phyloP scores from a whole-genome alignment of 2,797 vertebrate species.

The Cynodonichthys magdalenae region DNA sequence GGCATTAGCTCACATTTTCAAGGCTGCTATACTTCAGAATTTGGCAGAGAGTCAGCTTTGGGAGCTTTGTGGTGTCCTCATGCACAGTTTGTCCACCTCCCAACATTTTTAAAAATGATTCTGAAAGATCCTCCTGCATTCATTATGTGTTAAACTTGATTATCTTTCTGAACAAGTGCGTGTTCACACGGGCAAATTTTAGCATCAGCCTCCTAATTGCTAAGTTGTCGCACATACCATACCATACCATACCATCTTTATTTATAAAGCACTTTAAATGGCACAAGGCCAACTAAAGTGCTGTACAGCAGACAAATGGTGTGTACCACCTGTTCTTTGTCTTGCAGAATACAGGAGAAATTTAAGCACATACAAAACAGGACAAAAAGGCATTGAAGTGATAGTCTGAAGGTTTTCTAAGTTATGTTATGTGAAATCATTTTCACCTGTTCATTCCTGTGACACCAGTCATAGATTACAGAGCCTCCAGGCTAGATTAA shows the following conservation, averaged over 20 bases:
- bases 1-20: slow-evolving; percentile 32
- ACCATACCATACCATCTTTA: too few species aligned
- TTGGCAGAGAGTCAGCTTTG: slow-evolving; percentile 18
- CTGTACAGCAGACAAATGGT: too few species aligned
- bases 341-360: neutral
- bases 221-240: neutral
- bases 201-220: neutral
- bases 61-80: slow-evolving; percentile 20
- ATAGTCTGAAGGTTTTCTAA: too few species aligned
- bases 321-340: neutral
- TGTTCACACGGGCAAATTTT: neutral
- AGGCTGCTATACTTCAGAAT: slow-evolving; percentile 28
- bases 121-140: slow-evolving; percentile 1
- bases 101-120: slow-evolving; percentile 3
- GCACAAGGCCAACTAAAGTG: too few species aligned
- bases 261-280: too few species aligned
- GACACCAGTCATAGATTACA: too few species aligned
- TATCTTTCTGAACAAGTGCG: neutral
- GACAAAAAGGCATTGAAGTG: neutral
- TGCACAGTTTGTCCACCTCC: neutral
- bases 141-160: neutral
- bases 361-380: neutral
- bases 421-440: too few species aligned
- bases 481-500: too few species aligned
- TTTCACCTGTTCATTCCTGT: too few species aligned